These are phyloP conservation scores for Drosophila conformis DNA, from an alignment of 2,888 invertebrate genomes.

Conservation along the genomic window DNA sequence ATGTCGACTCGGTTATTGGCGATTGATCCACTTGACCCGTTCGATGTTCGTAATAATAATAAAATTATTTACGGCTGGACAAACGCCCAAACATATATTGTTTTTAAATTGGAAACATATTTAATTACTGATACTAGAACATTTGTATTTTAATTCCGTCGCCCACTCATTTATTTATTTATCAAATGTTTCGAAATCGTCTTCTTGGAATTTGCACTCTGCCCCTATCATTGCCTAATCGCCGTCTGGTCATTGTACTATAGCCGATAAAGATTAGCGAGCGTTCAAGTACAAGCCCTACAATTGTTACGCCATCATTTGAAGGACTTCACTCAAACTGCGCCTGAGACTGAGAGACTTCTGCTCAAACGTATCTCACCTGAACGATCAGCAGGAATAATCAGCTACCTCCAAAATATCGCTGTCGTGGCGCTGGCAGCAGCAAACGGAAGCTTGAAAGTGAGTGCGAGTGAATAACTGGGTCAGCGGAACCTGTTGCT, in stretches of 20 bases:
- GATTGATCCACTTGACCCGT: background rate
- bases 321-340: background rate
- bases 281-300: background rate
- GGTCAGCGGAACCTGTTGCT: slow-evolving; percentile 57
- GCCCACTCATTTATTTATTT: background rate
- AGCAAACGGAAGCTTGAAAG: slow-evolving; percentile 1
- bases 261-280: slow-evolving; percentile 31
- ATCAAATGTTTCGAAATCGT: slow-evolving; percentile 12
- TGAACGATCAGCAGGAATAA: slow-evolving; percentile 18
- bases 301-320: slow-evolving; percentile 4
- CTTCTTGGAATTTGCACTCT: slow-evolving; percentile 55
- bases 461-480: slow-evolving; percentile 11
- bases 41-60: background rate
- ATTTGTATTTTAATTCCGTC: background rate
- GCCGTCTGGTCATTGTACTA: slow-evolving; percentile 6
- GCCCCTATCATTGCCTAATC: slow-evolving; percentile 35
- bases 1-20: background rate
- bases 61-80: background rate
- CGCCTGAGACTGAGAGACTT: too few species aligned
- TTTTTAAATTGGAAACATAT: background rate
- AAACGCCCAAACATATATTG: background rate
- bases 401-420: slow-evolving; percentile 6
- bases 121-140: background rate
- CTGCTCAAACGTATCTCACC: slow-evolving; percentile 17
- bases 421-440: slow-evolving; percentile 37